Evolutionary conservation across 2,888 invertebrate species (phyloP).

Genomic region (Ectobius pallidus): DNA sequence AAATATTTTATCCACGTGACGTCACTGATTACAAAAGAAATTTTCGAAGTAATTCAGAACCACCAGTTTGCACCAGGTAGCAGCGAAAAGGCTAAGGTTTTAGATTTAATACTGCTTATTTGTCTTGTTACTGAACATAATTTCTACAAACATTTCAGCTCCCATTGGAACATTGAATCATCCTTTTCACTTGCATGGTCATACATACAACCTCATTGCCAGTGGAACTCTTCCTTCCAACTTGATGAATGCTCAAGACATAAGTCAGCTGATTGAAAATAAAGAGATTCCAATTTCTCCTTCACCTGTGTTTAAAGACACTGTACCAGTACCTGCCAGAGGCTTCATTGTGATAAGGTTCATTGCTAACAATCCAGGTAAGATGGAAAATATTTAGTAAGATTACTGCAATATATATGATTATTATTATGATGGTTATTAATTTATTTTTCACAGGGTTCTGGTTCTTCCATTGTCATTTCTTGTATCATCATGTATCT

Average conservation of each 20-base stretch:
- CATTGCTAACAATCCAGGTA: conserved; percentile 5
- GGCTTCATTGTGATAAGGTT: background rate
- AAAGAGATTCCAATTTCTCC: background rate
- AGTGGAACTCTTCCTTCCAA: background rate
- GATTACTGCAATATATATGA: background rate
- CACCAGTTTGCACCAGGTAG: no score
- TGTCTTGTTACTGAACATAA: no score
- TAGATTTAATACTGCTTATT: no score
- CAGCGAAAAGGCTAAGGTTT: no score
- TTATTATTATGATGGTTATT: background rate
- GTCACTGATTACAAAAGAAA: no score
- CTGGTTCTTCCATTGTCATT: background rate
- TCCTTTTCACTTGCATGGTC: background rate
- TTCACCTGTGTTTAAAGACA: background rate
- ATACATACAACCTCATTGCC: background rate
- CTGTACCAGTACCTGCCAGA: background rate
- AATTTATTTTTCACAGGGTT: background rate
- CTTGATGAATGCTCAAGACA: background rate
- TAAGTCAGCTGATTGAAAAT: background rate
- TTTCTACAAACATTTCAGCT: no score
- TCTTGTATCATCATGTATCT: background rate
- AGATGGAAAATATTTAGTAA: background rate
- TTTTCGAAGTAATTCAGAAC: no score
- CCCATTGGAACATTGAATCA: background rate
- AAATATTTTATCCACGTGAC: no score